Percentiles rank a stretch among this genome's conserved stretches.
These are phyloP conservation scores for Mastomys natalensis DNA, from an alignment of 2,113 vertebrate species.

Conservation along the genomic window DNA sequence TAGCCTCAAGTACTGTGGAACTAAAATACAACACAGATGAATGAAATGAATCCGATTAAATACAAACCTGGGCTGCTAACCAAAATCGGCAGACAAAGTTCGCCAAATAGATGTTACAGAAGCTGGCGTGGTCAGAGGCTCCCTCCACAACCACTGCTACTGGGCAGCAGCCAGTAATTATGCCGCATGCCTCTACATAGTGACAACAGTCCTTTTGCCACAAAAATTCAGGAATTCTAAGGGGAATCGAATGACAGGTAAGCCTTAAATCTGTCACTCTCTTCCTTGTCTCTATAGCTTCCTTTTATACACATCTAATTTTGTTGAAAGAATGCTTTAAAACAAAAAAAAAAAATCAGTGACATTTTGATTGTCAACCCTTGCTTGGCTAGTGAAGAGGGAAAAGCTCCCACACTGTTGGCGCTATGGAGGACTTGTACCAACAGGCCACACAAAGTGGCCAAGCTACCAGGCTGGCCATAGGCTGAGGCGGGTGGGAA, in stretches of 20 bases:
- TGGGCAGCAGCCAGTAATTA: constrained; percentile 37
- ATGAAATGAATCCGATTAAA: constrained; percentile 71
- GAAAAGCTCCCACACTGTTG: neutral
- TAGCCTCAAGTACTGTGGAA: constrained; percentile 66
- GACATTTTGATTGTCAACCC: constrained; percentile 53
- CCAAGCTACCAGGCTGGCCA: neutral
- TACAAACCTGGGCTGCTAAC: neutral
- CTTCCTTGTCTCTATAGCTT: constrained; percentile 56
- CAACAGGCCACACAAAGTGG: neutral
- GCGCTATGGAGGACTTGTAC: neutral
- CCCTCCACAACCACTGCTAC: constrained; percentile 9
- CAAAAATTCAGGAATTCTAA: constrained; percentile 63
- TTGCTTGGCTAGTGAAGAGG: constrained; percentile 50
- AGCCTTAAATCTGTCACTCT: constrained; percentile 40
- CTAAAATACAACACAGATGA: constrained; percentile 79
- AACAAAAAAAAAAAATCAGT: neutral
- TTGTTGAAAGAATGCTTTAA: constrained; percentile 65
- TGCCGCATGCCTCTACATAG: constrained; percentile 57
- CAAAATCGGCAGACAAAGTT: constrained; percentile 45
- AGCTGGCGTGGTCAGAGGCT: constrained; percentile 17
- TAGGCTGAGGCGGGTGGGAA: neutral
- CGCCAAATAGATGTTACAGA: neutral
- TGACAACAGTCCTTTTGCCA: constrained; percentile 51
- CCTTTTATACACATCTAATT: constrained; percentile 44
- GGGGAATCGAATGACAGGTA: constrained; percentile 67